These are phyloP conservation scores for Micronycteris hirsuta DNA, from an alignment of 2,113 vertebrate genomes.

Conservation along the genomic window DNA sequence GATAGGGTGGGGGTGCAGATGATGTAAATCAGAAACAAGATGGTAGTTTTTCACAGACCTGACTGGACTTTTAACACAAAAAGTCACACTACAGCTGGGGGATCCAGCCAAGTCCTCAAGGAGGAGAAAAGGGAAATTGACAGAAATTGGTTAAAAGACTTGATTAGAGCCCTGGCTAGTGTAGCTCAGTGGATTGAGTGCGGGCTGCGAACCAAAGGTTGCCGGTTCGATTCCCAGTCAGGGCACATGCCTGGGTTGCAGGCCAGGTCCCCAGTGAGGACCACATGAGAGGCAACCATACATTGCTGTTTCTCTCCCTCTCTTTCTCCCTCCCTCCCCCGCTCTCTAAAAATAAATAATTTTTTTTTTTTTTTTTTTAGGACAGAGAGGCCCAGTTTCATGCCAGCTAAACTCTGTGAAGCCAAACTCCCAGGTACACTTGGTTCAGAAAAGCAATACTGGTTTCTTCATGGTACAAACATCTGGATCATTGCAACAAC, in stretches of 20 bases:
- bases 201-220: no score
- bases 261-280: no score
- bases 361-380: no score
- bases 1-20: not conserved
- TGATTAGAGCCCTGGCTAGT: no score
- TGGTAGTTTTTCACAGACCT: not conserved
- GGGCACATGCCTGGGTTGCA: no score
- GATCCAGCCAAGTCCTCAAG: not conserved
- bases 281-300: no score
- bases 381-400: not conserved
- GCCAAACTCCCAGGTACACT: conserved; percentile 15
- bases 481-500: not conserved
- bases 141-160: not conserved
- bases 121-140: not conserved
- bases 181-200: no score
- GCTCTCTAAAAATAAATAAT: no score
- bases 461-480: not conserved
- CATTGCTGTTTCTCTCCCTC: no score
- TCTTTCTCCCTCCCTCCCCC: no score
- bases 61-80: not conserved
- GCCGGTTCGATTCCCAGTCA: no score
- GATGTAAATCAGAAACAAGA: not conserved
- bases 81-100: not conserved
- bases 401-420: not conserved
- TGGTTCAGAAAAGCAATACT: not conserved